Conservation (phyloP, 2,888 invertebrate species). For the Acanthosepion pharaonis region DNA sequence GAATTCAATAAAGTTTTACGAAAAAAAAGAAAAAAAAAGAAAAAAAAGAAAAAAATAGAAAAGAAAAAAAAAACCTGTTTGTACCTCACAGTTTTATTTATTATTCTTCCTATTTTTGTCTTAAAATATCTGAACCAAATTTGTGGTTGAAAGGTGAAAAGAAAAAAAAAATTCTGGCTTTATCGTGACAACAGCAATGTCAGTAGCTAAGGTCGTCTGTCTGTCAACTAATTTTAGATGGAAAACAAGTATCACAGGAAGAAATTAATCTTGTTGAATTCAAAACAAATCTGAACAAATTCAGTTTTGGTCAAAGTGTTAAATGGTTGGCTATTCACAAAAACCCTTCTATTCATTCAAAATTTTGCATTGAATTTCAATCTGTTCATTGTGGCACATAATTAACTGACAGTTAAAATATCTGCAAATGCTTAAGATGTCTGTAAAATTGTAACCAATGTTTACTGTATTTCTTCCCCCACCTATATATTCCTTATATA, state of each 20-base stretch:
- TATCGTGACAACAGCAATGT: background rate
- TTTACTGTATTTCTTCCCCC: no score
- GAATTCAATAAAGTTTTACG: no score
- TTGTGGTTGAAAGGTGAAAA: background rate
- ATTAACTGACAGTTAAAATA: background rate
- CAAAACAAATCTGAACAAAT: conserved; percentile 12
- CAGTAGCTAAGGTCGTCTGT: background rate
- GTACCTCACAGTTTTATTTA: no score
- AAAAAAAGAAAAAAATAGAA: no score
- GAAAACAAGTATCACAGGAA: background rate
- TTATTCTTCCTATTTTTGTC: background rate
- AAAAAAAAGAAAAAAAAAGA: no score
- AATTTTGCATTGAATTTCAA: background rate
- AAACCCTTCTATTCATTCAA: background rate
- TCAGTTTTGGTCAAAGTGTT: background rate
- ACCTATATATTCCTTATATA: no score
- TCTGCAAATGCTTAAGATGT: background rate
- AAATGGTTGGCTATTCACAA: background rate
- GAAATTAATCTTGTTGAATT: conserved; percentile 22
- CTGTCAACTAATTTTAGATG: conserved; percentile 6
- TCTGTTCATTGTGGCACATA: background rate
- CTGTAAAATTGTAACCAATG: no score
- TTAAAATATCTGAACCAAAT: background rate
- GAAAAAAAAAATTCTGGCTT: background rate
- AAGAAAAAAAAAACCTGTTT: no score